Conservation (phyloP, 2,888 invertebrate species). For the Euplexia lucipara region DNA sequence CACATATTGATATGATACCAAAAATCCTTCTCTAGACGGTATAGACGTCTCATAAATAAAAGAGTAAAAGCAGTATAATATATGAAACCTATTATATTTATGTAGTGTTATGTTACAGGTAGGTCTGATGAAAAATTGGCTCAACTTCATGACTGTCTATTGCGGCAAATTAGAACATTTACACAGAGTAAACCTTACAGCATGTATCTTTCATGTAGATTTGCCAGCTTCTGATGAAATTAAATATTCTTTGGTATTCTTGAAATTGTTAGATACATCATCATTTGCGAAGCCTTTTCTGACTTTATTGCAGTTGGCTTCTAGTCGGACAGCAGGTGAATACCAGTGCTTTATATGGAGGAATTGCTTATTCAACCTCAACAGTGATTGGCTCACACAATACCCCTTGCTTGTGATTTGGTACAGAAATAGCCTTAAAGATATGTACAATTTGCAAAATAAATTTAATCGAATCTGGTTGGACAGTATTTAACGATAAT, state of each 20-base stretch:
- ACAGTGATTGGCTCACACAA: no score
- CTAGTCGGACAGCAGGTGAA: no score
- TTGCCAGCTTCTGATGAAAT: conserved; percentile 14
- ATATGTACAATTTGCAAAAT: no score
- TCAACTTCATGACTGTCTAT: conserved; percentile 15
- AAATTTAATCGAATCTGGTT: no score
- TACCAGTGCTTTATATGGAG: no score
- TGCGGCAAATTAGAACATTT: conserved; percentile 14
- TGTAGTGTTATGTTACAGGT: conserved; percentile 48
- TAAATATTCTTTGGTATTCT: background rate
- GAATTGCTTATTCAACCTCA: no score
- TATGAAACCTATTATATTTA: conserved; percentile 45
- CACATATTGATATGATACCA: background rate
- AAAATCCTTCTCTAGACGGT: background rate
- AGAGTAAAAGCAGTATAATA: conserved; percentile 28
- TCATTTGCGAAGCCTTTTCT: no score
- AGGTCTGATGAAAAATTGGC: conserved; percentile 40
- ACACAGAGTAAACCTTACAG: conserved; percentile 21
- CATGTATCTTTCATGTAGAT: conserved; percentile 30
- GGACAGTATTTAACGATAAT: no score
- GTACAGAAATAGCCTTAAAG: background rate
- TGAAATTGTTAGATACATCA: no score
- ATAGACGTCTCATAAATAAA: background rate
- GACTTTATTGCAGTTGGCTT: no score
- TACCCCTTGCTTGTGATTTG: no score